Conservation (phyloP, 1,140 invertebrate genomes). For the Caenorhabditis inopinata region DNA sequence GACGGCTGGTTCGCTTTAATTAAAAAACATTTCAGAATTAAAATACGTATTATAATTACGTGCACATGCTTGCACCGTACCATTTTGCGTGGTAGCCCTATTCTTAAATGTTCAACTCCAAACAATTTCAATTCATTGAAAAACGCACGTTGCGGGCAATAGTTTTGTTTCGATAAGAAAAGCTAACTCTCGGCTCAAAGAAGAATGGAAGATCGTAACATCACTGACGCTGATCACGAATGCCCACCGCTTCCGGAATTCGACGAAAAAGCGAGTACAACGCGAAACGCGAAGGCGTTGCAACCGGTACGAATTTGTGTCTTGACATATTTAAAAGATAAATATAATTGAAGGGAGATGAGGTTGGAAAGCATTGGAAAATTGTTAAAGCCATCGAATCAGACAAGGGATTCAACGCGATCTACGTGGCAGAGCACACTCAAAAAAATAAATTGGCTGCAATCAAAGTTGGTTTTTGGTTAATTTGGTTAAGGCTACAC, state of each 20-base stretch:
- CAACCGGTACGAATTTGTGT: not conserved
- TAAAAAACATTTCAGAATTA: too few relatives aligned
- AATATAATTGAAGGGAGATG: not conserved
- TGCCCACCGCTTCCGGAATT: conserved; percentile 26
- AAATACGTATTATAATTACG: too few relatives aligned
- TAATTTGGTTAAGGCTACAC: too few relatives aligned
- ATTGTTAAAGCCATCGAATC: conserved; percentile 19
- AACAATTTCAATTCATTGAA: too few relatives aligned
- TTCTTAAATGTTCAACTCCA: too few relatives aligned
- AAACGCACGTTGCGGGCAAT: too few relatives aligned
- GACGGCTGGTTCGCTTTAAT: too few relatives aligned
- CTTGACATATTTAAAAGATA: not conserved
- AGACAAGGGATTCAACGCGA: conserved; percentile 37
- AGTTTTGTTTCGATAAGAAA: not conserved
- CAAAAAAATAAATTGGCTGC: conserved; percentile 19
- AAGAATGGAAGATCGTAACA: conserved; percentile 24
- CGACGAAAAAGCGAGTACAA: not conserved
- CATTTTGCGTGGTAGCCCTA: too few relatives aligned
- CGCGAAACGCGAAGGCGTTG: not conserved
- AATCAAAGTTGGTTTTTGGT: conserved; percentile 2
- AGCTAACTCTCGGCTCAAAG: not conserved
- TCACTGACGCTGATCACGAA: conserved; percentile 21
- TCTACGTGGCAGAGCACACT: conserved; percentile 32
- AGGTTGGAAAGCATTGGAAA: conserved; percentile 36
- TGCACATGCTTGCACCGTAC: too few relatives aligned